Evolutionary conservation across 1,140 invertebrate species (phyloP).

Genomic region (Vanessa tameamea): DNA sequence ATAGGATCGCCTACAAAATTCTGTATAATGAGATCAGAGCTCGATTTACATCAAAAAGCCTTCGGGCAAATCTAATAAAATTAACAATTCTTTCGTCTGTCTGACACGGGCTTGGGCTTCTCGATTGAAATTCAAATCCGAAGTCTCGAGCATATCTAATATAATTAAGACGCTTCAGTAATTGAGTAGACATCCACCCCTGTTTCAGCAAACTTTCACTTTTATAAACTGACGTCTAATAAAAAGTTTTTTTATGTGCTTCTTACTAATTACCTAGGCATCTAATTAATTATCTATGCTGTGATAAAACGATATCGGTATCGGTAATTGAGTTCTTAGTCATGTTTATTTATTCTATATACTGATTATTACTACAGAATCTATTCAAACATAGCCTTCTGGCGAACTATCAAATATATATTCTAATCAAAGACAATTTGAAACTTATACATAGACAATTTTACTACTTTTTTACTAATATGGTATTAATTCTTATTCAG

Average conservation of each 20-base stretch:
- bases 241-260: constrained; percentile 35
- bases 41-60: constrained; percentile 75
- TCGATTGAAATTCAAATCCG: constrained; percentile 77
- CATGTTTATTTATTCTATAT: no score
- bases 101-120: constrained; percentile 57
- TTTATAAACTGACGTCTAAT: constrained; percentile 41
- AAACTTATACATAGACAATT: no score
- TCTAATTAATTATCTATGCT: neutral
- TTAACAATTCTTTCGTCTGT: constrained; percentile 71
- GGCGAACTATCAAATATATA: no score
- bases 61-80: constrained; percentile 70
- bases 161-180: constrained; percentile 74
- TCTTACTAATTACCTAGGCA: constrained; percentile 28
- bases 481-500: no score
- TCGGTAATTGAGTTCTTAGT: no score
- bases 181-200: constrained; percentile 74
- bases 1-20: constrained; percentile 44
- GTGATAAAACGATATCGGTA: neutral
- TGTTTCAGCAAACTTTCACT: constrained; percentile 52
- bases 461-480: no score
- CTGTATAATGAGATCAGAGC: constrained; percentile 54
- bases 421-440: no score
- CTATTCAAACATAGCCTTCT: no score
- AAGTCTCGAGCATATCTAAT: constrained; percentile 72
- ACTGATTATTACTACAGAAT: no score